A percentile compares a stretch with the other conserved stretches of the same genome.
Evolutionary conservation across 2,888 invertebrate species (phyloP).

Genomic region (Auanema freiburgensis): DNA sequence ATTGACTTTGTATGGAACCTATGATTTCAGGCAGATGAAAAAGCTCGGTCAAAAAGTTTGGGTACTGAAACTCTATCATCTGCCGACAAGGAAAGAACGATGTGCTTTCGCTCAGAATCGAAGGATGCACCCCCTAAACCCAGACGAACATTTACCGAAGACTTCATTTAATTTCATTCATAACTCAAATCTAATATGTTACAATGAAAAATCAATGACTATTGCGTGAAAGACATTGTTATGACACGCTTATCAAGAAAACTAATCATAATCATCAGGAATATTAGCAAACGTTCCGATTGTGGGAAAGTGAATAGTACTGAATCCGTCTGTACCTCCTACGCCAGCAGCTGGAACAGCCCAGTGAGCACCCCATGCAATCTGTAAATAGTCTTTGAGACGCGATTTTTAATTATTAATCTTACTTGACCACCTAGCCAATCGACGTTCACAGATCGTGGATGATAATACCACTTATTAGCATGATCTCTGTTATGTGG

Average conservation of each 20-base stretch:
- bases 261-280: constrained; percentile 48
- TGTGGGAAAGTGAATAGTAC: constrained; percentile 53
- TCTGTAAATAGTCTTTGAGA: constrained; percentile 6
- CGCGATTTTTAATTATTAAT: too few species aligned
- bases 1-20: too few species aligned
- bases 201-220: constrained; percentile 3
- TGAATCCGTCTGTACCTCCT: constrained; percentile 46
- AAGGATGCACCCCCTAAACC: too few species aligned
- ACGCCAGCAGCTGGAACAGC: constrained; percentile 49
- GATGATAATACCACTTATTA: constrained; percentile 51
- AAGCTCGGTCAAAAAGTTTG: too few species aligned
- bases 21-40: too few species aligned
- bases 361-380: constrained; percentile 49
- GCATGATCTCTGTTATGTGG: constrained; percentile 53
- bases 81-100: too few species aligned
- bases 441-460: constrained; percentile 46
- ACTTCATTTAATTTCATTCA: neutral
- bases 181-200: neutral
- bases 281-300: constrained; percentile 56
- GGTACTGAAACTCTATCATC: too few species aligned
- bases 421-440: constrained; percentile 49
- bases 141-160: too few species aligned
- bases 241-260: neutral
- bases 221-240: neutral
- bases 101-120: too few species aligned